phyloP scores from a whole-genome alignment of 1,140 invertebrate species.

The Drosophila paulistorum region DNA sequence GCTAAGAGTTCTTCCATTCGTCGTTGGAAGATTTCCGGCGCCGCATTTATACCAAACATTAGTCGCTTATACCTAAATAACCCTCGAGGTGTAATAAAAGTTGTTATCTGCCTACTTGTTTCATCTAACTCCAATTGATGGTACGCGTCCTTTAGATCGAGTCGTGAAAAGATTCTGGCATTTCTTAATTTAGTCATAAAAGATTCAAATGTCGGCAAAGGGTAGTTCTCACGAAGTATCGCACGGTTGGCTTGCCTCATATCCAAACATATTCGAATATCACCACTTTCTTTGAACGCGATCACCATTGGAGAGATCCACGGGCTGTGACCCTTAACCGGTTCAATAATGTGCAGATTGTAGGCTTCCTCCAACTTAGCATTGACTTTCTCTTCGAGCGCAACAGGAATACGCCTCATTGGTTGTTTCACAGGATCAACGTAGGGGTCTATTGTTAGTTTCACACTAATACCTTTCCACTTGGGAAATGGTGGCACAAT shows the following conservation, averaged over 20 bases:
- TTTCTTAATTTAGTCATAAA: constrained; percentile 6
- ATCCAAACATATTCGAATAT: neutral
- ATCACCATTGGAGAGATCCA: neutral
- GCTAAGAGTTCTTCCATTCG: neutral
- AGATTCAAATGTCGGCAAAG: neutral
- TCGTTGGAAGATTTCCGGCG: neutral
- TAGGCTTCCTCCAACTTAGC: too few relatives aligned
- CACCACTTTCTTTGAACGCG: too few relatives aligned
- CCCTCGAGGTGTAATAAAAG: neutral
- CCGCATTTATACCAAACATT: neutral
- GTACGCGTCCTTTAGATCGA: neutral
- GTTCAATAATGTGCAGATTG: too few relatives aligned
- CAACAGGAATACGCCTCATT: constrained; percentile 1
- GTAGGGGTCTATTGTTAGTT: neutral
- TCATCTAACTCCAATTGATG: too few relatives aligned
- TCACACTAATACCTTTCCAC: neutral
- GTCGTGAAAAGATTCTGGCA: neutral
- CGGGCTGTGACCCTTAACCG: too few relatives aligned
- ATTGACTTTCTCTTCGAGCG: too few relatives aligned
- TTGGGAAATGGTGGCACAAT: constrained; percentile 5
- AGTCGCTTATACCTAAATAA: neutral
- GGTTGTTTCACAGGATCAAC: constrained; percentile 3
- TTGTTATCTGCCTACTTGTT: neutral
- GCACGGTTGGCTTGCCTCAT: neutral
- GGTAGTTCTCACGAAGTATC: constrained; percentile 11